These are phyloP conservation scores for Ailurus styani DNA, from an alignment of 2,113 vertebrate species.

Conservation along the genomic window DNA sequence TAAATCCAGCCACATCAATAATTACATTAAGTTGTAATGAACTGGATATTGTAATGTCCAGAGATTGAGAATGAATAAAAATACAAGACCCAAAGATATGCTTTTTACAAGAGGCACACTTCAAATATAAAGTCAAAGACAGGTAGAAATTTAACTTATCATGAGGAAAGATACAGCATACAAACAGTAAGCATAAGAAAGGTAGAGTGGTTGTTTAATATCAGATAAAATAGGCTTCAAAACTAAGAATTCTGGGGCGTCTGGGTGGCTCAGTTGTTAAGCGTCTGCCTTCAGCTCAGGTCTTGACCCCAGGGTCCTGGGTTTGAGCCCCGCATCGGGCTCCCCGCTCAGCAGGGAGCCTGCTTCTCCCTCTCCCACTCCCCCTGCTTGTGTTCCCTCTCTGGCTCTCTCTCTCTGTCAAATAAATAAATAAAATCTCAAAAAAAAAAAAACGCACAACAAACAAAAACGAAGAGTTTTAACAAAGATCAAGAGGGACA, in stretches of 20 bases:
- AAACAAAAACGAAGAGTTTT: background rate
- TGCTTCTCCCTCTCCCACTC: no score
- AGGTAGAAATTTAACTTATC: background rate
- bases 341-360: no score
- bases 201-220: background rate
- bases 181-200: background rate
- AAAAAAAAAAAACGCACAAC: no score
- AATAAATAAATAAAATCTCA: no score
- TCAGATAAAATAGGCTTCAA: background rate
- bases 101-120: background rate
- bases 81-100: background rate
- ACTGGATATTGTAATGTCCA: background rate
- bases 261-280: no score
- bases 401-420: no score
- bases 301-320: no score
- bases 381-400: no score
- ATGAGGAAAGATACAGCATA: background rate
- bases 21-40: background rate
- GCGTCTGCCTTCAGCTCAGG: no score
- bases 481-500: background rate
- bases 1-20: constrained; percentile 16
- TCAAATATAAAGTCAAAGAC: constrained; percentile 33
- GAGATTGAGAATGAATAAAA: constrained; percentile 18
- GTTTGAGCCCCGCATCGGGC: no score
- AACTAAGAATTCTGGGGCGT: background rate